These are phyloP conservation scores for Latheticus oryzae DNA, from an alignment of 2,888 invertebrate species.

Conservation along the genomic window DNA sequence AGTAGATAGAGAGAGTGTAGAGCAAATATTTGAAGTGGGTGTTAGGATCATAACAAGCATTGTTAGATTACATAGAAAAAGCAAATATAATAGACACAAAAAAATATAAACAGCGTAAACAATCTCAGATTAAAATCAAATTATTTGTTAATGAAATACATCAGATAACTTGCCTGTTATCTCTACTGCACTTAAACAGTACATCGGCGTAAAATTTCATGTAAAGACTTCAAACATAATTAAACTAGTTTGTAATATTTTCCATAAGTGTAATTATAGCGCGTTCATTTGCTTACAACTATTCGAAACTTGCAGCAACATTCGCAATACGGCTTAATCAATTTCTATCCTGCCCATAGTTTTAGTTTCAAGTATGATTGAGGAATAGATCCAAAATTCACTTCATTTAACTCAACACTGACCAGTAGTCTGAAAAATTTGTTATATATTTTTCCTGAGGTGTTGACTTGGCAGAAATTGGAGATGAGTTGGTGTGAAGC, in stretches of 20 bases:
- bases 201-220: too few relatives aligned
- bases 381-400: constrained; percentile 13
- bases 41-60: too few relatives aligned
- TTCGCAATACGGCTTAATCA: constrained; percentile 30
- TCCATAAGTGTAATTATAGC: constrained; percentile 21
- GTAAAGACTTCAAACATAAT: background rate
- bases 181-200: too few relatives aligned
- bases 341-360: constrained; percentile 18
- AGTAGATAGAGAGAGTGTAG: too few relatives aligned
- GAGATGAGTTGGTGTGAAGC: constrained; percentile 9
- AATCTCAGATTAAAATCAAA: too few relatives aligned
- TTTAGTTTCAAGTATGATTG: constrained; percentile 30
- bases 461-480: too few relatives aligned
- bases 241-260: constrained; percentile 16
- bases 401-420: constrained; percentile 25
- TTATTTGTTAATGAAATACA: too few relatives aligned
- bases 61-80: too few relatives aligned
- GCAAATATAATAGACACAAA: too few relatives aligned
- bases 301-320: constrained; percentile 24
- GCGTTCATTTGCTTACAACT: constrained; percentile 16
- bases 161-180: too few relatives aligned
- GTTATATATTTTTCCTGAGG: constrained; percentile 15
- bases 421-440: constrained; percentile 4
- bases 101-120: too few relatives aligned
- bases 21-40: too few relatives aligned